phyloP scores from a whole-genome alignment of 2,113 vertebrate genomes.

The Solea senegalensis region DNA sequence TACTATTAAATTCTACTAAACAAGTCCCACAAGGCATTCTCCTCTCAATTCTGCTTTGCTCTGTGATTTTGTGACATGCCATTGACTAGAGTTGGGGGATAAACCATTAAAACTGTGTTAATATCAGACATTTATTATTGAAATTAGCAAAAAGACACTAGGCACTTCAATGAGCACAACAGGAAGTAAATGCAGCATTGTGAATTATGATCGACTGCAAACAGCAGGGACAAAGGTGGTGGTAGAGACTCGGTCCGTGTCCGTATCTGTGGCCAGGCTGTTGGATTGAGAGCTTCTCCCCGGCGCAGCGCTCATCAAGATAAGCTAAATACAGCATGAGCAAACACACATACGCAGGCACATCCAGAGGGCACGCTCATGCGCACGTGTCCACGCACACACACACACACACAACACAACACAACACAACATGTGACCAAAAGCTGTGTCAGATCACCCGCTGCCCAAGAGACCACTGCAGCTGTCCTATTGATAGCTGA shows the following conservation, averaged over 20 bases:
- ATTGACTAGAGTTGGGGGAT: constrained; percentile 60
- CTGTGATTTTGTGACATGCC: constrained; percentile 62
- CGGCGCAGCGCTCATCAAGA: constrained; percentile 65
- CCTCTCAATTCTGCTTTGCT: constrained; percentile 52
- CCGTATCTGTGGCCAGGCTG: constrained; percentile 55
- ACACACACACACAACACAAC: constrained; percentile 31
- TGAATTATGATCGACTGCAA: constrained; percentile 20
- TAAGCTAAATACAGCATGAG: constrained; percentile 75
- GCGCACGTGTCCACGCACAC: constrained; percentile 13
- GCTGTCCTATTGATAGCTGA: constrained; percentile 76
- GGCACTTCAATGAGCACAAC: constrained; percentile 28
- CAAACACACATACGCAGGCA: constrained; percentile 44
- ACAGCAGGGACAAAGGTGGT: constrained; percentile 30
- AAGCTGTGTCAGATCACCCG: constrained; percentile 73
- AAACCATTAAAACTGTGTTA: constrained; percentile 53
- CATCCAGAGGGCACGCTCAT: constrained; percentile 30
- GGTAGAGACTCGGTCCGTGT: constrained; percentile 13
- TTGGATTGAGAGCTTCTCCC: constrained; percentile 54
- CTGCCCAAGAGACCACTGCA: constrained; percentile 73
- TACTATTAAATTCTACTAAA: constrained; percentile 70
- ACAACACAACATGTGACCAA: constrained; percentile 64
- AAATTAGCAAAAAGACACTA: constrained; percentile 15
- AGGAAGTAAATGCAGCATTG: constrained; percentile 21
- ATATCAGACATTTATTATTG: constrained; percentile 43
- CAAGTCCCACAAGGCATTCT: constrained; percentile 68